Conservation (phyloP, 2,113 vertebrate genomes). For the Triplophysa rosa region DNA sequence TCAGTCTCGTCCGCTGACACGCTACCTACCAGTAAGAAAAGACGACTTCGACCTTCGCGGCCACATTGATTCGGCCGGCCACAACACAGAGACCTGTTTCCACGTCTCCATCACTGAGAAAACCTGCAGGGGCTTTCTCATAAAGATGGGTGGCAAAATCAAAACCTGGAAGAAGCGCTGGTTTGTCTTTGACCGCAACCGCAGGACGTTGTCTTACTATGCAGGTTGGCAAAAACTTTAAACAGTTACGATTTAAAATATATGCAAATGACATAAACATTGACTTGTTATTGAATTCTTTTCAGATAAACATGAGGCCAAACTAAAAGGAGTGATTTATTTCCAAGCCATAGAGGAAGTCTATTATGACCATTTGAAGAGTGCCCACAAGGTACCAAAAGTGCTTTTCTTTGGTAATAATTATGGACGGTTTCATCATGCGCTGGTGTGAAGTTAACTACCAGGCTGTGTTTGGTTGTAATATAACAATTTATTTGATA, state of each 20-base stretch:
- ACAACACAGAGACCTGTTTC: slow-evolving; percentile 90
- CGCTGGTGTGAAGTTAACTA: no score
- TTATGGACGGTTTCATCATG: neutral
- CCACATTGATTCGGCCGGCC: slow-evolving; percentile 92
- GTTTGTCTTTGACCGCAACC: slow-evolving; percentile 95
- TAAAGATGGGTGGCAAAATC: slow-evolving; percentile 99
- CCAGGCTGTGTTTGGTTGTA: no score
- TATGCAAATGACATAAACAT: neutral
- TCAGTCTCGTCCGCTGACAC: slow-evolving; percentile 91
- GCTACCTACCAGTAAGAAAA: slow-evolving; percentile 91
- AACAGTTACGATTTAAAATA: no score
- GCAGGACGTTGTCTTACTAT: slow-evolving; percentile 91
- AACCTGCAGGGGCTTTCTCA: slow-evolving; percentile 92
- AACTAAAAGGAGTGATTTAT: slow-evolving; percentile 97
- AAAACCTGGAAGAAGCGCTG: slow-evolving; percentile 97
- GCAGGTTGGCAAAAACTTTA: slow-evolving; percentile 73
- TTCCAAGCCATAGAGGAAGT: slow-evolving; percentile 99
- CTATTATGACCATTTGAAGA: slow-evolving; percentile 97
- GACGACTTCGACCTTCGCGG: slow-evolving; percentile 91
- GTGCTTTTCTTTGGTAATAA: neutral
- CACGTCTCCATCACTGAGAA: slow-evolving; percentile 92
- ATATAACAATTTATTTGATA: no score
- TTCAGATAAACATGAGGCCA: slow-evolving; percentile 95
- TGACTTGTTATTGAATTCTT: slow-evolving; percentile 36
- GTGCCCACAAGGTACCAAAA: slow-evolving; percentile 90